phyloP scores from a whole-genome alignment of 2,797 vertebrate species.

The Hemibagrus guttatus region DNA sequence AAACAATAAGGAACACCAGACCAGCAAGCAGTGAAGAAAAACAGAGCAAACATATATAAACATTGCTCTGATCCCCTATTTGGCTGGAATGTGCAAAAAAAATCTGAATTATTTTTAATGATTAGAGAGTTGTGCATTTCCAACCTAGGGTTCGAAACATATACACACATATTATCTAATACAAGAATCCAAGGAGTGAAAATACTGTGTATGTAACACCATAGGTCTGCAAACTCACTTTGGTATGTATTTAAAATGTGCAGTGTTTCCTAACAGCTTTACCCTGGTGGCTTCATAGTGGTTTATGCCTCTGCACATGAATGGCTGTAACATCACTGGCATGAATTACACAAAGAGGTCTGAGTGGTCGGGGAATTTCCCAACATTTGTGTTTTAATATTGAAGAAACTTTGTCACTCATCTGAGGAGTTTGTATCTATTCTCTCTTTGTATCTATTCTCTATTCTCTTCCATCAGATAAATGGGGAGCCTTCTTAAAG shows the following conservation, averaged over 20 bases:
- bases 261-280: not conserved
- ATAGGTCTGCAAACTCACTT: not conserved
- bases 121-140: not conserved
- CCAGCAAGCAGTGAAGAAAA: constrained; percentile 9
- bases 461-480: not conserved
- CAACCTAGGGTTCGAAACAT: not conserved
- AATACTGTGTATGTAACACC: not conserved
- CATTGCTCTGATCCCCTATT: not conserved
- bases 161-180: not conserved
- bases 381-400: not conserved
- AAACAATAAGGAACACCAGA: not conserved
- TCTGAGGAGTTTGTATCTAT: not conserved
- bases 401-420: not conserved
- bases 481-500: not conserved
- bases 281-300: not conserved
- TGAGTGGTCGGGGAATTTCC: constrained; percentile 17
- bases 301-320: not conserved
- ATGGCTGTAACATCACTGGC: constrained; percentile 8
- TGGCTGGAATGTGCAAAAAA: not conserved
- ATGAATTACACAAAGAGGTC: not conserved
- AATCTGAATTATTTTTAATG: not conserved
- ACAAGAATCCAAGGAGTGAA: not conserved
- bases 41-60: not conserved
- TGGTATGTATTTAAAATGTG: not conserved
- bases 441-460: not conserved